Conservation (phyloP, 2,888 invertebrate species). For the Pseudoips prasinana region DNA sequence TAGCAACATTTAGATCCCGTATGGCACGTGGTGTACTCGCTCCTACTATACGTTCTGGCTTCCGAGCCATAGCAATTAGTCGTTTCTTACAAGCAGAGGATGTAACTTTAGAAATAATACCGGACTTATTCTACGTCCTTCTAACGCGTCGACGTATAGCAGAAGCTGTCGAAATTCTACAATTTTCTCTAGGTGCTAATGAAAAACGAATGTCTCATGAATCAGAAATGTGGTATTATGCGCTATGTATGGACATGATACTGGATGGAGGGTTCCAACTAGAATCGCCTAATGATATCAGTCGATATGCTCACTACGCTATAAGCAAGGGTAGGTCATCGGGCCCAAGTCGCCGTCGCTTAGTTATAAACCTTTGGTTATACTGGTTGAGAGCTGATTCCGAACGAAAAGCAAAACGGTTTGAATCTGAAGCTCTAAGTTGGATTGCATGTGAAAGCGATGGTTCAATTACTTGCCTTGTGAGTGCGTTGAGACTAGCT, state of each 20-base stretch:
- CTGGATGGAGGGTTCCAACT: conserved; percentile 81
- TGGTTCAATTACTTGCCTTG: conserved; percentile 48
- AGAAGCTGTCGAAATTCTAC: conserved; percentile 73
- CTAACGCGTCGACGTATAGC: conserved; percentile 65
- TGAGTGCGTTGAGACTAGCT: conserved; percentile 63
- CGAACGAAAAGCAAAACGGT: conserved; percentile 60
- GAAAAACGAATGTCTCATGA: conserved; percentile 44
- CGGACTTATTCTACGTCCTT: conserved; percentile 68
- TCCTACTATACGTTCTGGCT: conserved; percentile 61
- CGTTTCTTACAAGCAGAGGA: conserved; percentile 63
- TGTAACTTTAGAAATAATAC: conserved; percentile 65
- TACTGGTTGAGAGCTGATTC: conserved; percentile 64
- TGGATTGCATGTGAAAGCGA: conserved; percentile 53
- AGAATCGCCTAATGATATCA: conserved; percentile 70
- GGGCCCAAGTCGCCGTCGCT: conserved; percentile 52
- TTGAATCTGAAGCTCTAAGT: conserved; percentile 63
- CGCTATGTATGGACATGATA: conserved; percentile 80
- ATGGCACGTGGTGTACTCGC: conserved; percentile 55
- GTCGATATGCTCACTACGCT: conserved; percentile 59
- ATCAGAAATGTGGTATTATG: conserved; percentile 78
- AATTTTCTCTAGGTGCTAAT: conserved; percentile 49
- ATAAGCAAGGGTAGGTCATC: conserved; percentile 44
- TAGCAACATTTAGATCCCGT: conserved; percentile 65
- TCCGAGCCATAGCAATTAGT: conserved; percentile 63
- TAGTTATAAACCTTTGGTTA: conserved; percentile 65